These are phyloP conservation scores for Salvator merianae DNA, from an alignment of 2,113 vertebrate genomes.

Conservation along the genomic window DNA sequence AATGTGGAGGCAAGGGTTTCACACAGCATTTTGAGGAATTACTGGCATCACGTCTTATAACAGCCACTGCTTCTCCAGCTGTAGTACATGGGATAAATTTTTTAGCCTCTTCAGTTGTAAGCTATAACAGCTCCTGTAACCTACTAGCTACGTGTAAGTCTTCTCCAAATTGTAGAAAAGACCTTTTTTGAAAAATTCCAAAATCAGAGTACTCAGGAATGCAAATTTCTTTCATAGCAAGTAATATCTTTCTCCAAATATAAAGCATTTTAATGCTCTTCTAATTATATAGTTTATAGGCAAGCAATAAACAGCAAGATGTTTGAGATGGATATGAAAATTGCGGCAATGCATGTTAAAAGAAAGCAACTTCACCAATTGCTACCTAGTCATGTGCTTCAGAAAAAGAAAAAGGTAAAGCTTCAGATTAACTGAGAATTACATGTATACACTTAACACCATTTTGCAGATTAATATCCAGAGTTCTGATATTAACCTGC, in stretches of 20 bases:
- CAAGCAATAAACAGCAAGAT: conserved; percentile 91
- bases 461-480: neutral
- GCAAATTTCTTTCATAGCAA: conserved; percentile 33
- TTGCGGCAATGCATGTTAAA: conserved; percentile 87
- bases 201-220: conserved; percentile 22
- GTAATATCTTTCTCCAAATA: conserved; percentile 48
- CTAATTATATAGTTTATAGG: conserved; percentile 85
- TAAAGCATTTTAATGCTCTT: conserved; percentile 60
- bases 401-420: conserved; percentile 85
- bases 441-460: neutral
- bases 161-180: neutral
- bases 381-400: conserved; percentile 83
- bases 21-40: neutral
- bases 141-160: neutral
- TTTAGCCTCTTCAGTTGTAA: neutral
- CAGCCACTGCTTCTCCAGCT: neutral
- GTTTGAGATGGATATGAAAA: conserved; percentile 90
- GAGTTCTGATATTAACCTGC: neutral
- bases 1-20: neutral
- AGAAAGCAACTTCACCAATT: conserved; percentile 86
- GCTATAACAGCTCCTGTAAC: neutral
- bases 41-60: too few species aligned
- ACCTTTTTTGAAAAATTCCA: neutral
- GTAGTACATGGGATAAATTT: neutral
- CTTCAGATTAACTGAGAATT: neutral